Conservation (phyloP, 1,140 invertebrate genomes). For the Argopecten irradians region DNA sequence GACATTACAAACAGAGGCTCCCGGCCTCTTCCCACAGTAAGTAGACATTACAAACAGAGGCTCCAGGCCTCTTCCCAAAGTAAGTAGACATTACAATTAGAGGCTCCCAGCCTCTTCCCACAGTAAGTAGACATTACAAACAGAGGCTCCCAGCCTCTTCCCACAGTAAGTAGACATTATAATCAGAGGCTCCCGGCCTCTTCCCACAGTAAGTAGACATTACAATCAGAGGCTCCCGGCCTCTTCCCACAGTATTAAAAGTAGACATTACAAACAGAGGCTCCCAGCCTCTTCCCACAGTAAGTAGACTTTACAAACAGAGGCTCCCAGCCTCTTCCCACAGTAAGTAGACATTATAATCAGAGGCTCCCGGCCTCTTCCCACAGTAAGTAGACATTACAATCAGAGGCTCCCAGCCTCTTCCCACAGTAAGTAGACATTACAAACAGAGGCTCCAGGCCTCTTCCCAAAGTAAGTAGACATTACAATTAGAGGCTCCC, state of each 20-base stretch:
- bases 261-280: not conserved
- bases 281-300: not conserved
- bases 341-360: constrained; percentile 73
- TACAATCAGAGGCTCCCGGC: not conserved
- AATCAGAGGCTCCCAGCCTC: not conserved
- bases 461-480: no score
- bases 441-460: no score
- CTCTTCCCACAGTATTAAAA: not conserved
- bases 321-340: not conserved
- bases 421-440: not conserved
- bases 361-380: constrained; percentile 85
- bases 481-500: no score
- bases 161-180: not conserved
- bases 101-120: not conserved
- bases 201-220: not conserved
- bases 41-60: not conserved
- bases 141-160: not conserved
- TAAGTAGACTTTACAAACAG: not conserved
- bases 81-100: not conserved
- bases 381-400: constrained; percentile 57
- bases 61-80: not conserved
- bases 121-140: not conserved
- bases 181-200: not conserved
- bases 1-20: not conserved
- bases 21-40: not conserved